These are phyloP conservation scores for Hyposmocoma kahamanoa DNA, from an alignment of 1,140 invertebrate genomes.

Conservation along the genomic window DNA sequence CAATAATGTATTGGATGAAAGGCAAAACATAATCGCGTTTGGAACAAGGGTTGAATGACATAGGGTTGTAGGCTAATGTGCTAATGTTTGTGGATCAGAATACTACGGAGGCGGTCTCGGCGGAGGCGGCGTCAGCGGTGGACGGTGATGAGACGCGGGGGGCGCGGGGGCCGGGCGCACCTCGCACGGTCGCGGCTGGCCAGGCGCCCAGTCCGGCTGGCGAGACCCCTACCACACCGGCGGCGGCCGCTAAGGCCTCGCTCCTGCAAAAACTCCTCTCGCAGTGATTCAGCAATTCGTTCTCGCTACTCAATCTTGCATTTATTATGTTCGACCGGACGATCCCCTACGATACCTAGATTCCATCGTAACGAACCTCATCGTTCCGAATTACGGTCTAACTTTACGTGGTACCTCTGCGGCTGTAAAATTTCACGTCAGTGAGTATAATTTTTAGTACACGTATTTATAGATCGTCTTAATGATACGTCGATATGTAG, in stretches of 20 bases:
- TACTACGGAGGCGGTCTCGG: slow-evolving; percentile 82
- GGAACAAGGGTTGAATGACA: no score
- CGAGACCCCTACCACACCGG: no score
- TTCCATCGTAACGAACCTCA: slow-evolving; percentile 27
- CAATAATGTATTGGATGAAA: no score
- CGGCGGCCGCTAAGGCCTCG: slow-evolving; percentile 81
- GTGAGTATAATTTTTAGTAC: slow-evolving; percentile 47
- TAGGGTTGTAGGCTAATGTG: no score
- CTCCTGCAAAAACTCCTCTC: slow-evolving; percentile 85
- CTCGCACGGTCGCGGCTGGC: slow-evolving; percentile 8
- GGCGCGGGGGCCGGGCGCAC: slow-evolving; percentile 19
- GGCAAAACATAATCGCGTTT: no score
- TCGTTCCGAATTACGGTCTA: slow-evolving; percentile 43
- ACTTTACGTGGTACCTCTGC: slow-evolving; percentile 57
- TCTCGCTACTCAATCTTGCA: slow-evolving; percentile 25
- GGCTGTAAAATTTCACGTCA: slow-evolving; percentile 46
- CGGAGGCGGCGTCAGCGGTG: slow-evolving; percentile 33
- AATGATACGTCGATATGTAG: slow-evolving; percentile 25
- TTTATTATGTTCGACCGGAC: slow-evolving; percentile 36
- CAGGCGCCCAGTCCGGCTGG: slow-evolving; percentile 18
- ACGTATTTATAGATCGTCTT: slow-evolving; percentile 51
- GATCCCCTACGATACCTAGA: slow-evolving; percentile 17
- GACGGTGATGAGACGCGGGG: slow-evolving; percentile 40
- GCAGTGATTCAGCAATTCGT: slow-evolving; percentile 77
- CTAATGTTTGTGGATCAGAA: slow-evolving; percentile 67